Evolutionary conservation across 2,888 invertebrate genomes (phyloP), one percentile per base, ranked within the genome.

Genomic region (Sesamia inferens): DNA sequence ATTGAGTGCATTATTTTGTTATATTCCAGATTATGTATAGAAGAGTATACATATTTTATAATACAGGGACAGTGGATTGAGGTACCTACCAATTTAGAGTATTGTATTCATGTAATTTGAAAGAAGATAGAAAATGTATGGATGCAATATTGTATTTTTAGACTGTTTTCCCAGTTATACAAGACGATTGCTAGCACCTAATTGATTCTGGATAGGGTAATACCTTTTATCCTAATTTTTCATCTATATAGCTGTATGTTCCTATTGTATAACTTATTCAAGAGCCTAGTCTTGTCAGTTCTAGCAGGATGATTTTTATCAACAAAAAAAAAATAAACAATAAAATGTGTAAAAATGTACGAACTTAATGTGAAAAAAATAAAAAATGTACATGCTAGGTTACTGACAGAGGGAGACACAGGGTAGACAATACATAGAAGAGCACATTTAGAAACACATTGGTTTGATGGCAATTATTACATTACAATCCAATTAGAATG

Each of bases 301-400:
- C 31, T 24, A 5, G 55, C 13, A n/a, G 14, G 22, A 48, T 14
- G 19, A 58, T 44, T 58, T 54, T 11, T 47, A 69, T 42, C 24
- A 62, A 79, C 39, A 66, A 63, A 61, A 44, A 31, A 31, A 31
- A 31, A 31, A 31, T 2, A 67, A 72, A 24, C 11, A 22, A 64
- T 48, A 0, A 59, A 24, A 55, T 65, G 47, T 65, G 42, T 78
- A 55, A 65, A 65, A 61, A 63, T 3, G 24, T 42, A 78, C 10
- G n/a, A 47, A 51, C 5, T 10, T 31, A 59, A 47, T 44, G 22
- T 57, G 48, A 22, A 71, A 16, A 61, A 74, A 74, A 66, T 65
- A 66, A 44, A 63, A 66, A 48, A 61, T 42, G n/a, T 31, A 57
- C 81, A 79, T 81, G 79, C 81, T 71, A 54, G 66, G 58, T 76